Conservation (phyloP, 2,113 vertebrate genomes). For the Calidris pugnax region DNA sequence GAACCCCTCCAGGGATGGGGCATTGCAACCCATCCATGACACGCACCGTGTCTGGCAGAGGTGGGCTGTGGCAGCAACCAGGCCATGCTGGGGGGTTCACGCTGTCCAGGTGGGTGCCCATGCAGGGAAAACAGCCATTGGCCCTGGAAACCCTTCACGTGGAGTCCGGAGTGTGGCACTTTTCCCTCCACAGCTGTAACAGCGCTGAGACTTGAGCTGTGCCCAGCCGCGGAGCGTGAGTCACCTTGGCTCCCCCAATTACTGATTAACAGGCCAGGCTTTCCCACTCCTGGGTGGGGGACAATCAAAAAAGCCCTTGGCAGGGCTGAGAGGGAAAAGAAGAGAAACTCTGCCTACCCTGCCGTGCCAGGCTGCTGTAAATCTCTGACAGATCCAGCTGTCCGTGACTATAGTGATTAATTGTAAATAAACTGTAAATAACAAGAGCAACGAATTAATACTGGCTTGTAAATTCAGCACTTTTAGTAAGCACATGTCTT, state of each 20-base stretch:
- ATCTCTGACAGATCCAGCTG: not conserved
- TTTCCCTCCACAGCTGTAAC: not conserved
- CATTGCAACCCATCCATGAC: fast-evolving
- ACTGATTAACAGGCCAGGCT: not conserved
- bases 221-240: not conserved
- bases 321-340: not conserved
- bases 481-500: not conserved
- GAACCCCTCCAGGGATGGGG: no score
- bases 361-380: not conserved
- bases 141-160: fast-evolving
- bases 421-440: not conserved
- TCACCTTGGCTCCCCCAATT: not conserved
- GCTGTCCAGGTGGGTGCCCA: fast-evolving
- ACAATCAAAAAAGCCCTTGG: not conserved
- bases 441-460: not conserved
- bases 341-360: not conserved
- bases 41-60: not conserved
- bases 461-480: not conserved
- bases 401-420: not conserved
- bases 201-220: fast-evolving
- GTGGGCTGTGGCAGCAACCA: fast-evolving
- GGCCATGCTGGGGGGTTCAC: fast-evolving
- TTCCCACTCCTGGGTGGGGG: not conserved
- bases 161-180: not conserved
- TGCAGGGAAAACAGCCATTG: not conserved